Evolutionary conservation across 2,888 invertebrate species (phyloP), one percentile per base, ranked within the genome.

Genomic region (Eupelmus urozonus): DNA sequence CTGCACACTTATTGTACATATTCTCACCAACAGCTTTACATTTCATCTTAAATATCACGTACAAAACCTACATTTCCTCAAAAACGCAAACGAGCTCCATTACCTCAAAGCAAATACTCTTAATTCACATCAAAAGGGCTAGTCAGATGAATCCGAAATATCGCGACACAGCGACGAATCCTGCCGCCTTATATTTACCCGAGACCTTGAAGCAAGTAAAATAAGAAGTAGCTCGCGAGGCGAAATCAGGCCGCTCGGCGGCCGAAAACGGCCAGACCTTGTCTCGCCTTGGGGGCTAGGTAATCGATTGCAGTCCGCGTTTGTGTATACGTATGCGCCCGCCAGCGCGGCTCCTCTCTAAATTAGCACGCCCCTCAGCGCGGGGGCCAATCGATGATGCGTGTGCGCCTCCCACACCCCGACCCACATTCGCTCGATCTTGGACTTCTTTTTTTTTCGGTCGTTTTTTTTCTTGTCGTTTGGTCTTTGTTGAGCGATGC

Each of bases 321-420:
- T 29, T 62, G 42, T 62, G n/a, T 62, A 63, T 63, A 45, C 45
- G 63, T 40, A 25, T 18, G 11, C 42, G 18, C 59, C 20, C 34
- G 13, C 29, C n/a, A 23, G 7, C 62, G 5, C 11, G 16, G 20
- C 42, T 42, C 42, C 34, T 59, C 60, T 63, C 45, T 16, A 53
- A 67, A 67, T 67, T 67, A 51, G 66, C 66, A 49, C 34, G 29
- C 29, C 5, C n/a, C n/a, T n/a, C n/a, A n/a, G n/a, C n/a, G n/a
- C n/a, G n/a, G n/a, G n/a, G 65, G 29, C 65, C 65, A 65, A 65
- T 65, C 65, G 65, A 65, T 65, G 51, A 7, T 18, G 18, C 51
- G 51, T 7, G 7, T 16, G 18, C 18, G 16, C 16, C 20, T 51
- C 18, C 18, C 51, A 7, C 16, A n/a, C 49, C 0, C 49, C 18